These are phyloP conservation scores for Berghia stephanieae DNA, from an alignment of 1,140 invertebrate genomes.

Conservation along the genomic window DNA sequence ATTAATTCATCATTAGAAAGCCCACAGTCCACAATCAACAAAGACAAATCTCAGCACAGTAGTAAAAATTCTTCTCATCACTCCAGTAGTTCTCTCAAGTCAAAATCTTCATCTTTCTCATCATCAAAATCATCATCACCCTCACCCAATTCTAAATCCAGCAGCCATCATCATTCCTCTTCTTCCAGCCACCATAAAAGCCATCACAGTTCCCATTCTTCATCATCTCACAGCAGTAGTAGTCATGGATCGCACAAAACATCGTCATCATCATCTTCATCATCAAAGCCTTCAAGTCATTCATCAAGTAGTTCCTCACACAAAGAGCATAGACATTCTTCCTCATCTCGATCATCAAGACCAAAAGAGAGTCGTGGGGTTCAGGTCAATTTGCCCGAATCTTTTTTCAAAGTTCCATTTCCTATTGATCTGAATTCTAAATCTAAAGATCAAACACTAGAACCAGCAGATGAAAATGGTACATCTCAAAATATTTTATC, in stretches of 20 bases:
- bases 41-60: no score
- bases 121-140: slow-evolving; percentile 12
- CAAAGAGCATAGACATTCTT: slow-evolving; percentile 11
- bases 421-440: background rate
- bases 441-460: background rate
- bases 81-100: background rate
- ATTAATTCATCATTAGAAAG: background rate
- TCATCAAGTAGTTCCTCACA: background rate
- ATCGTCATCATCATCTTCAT: slow-evolving; percentile 9
- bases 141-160: background rate
- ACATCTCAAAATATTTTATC: background rate
- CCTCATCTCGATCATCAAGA: slow-evolving; percentile 10
- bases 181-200: no score
- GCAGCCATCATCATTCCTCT: background rate
- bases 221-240: no score
- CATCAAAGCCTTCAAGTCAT: background rate
- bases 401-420: background rate
- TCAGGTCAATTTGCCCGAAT: slow-evolving; percentile 53
- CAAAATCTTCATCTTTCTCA: background rate
- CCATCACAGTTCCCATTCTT: background rate
- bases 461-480: background rate
- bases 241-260: background rate
- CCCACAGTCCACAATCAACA: background rate
- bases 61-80: no score
- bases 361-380: slow-evolving; percentile 49